Evolutionary conservation across 2,113 vertebrate species (phyloP).

Genomic region (Brachyistius frenatus): DNA sequence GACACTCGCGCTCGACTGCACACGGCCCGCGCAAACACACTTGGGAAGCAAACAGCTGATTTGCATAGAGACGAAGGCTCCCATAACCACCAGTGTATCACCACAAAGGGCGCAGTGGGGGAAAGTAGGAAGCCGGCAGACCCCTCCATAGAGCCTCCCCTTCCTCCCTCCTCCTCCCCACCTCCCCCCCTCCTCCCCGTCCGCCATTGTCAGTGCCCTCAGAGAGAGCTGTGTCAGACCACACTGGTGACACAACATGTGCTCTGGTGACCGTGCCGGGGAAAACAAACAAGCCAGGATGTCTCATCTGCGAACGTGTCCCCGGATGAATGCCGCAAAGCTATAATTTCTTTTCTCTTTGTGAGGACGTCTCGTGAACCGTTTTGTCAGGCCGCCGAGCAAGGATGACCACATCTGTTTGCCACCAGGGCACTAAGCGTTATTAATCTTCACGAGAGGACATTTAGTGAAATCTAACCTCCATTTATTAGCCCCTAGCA

Average conservation of each 20-base stretch:
- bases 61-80: constrained; percentile 72
- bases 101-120: constrained; percentile 68
- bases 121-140: constrained; percentile 64
- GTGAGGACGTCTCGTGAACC: constrained; percentile 35
- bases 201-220: constrained; percentile 44
- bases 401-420: constrained; percentile 66
- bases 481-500: constrained; percentile 72
- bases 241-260: constrained; percentile 67
- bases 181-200: background rate
- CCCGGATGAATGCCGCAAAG: constrained; percentile 53
- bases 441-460: constrained; percentile 69
- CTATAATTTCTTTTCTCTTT: constrained; percentile 43
- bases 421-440: constrained; percentile 51
- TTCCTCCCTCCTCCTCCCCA: background rate
- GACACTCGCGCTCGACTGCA: constrained; percentile 52
- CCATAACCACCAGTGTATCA: constrained; percentile 56
- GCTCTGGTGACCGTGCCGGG: constrained; percentile 45
- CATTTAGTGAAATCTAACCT: constrained; percentile 73
- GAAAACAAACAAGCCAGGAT: constrained; percentile 53
- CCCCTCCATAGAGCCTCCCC: constrained; percentile 30
- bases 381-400: constrained; percentile 48
- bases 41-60: constrained; percentile 60
- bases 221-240: constrained; percentile 50
- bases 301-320: constrained; percentile 54
- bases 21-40: constrained; percentile 52